Conservation (phyloP, 2,113 vertebrate species). For the Nematolebias whitei region DNA sequence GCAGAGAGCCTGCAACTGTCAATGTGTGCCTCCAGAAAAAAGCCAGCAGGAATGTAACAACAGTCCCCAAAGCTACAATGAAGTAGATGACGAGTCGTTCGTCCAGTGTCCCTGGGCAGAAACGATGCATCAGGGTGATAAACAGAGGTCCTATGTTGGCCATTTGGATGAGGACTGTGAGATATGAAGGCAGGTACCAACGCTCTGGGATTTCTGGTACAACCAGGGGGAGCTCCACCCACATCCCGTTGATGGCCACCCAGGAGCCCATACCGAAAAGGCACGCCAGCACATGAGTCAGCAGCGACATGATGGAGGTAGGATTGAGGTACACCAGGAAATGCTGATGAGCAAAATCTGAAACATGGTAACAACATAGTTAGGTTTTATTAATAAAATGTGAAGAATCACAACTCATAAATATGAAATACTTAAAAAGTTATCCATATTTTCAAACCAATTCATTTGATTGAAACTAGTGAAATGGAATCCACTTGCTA, state of each 20-base stretch:
- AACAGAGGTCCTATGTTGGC: slow-evolving; percentile 85
- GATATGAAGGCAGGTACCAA: slow-evolving; percentile 85
- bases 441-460: too few species aligned
- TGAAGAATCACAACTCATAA: not conserved
- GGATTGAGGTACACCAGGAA: slow-evolving; percentile 27
- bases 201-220: slow-evolving; percentile 78
- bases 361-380: slow-evolving; percentile 37
- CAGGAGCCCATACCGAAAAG: slow-evolving; percentile 86
- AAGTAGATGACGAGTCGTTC: slow-evolving; percentile 79
- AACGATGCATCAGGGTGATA: slow-evolving; percentile 81
- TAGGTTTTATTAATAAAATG: not conserved
- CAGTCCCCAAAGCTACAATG: slow-evolving; percentile 75
- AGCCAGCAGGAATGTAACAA: slow-evolving; percentile 82
- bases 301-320: slow-evolving; percentile 74
- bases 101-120: slow-evolving; percentile 73
- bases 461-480: too few species aligned
- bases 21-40: slow-evolving; percentile 80
- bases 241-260: slow-evolving; percentile 88
- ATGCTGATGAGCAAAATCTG: slow-evolving; percentile 45
- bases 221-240: slow-evolving; percentile 86
- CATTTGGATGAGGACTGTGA: slow-evolving; percentile 85
- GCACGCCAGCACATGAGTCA: slow-evolving; percentile 79
- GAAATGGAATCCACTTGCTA: too few species aligned
- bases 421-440: too few species aligned
- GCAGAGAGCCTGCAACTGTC: slow-evolving; percentile 48